Conservation (phyloP, 2,888 invertebrate genomes). For the Plebejus anna region DNA sequence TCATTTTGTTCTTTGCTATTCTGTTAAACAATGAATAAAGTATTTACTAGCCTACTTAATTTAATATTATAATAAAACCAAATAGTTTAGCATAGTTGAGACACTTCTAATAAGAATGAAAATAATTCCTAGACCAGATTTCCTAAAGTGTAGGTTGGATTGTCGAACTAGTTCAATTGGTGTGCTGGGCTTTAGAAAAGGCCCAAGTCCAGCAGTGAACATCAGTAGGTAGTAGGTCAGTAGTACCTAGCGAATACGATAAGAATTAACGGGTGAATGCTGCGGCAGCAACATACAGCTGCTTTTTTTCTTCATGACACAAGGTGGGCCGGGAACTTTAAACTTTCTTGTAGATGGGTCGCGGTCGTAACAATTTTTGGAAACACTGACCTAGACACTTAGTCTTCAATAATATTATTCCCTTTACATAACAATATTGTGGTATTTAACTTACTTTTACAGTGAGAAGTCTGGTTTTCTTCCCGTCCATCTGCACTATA, state of each 20-base stretch:
- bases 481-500: constrained; percentile 92
- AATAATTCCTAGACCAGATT: not conserved
- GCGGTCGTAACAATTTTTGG: no score
- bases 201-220: no score
- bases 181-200: no score
- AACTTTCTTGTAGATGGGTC: no score
- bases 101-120: not conserved
- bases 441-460: constrained; percentile 80
- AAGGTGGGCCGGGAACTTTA: no score
- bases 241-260: no score
- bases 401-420: not conserved
- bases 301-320: no score
- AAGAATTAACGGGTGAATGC: no score
- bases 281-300: no score
- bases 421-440: not conserved
- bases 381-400: not conserved
- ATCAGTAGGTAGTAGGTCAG: no score
- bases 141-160: no score
- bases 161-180: no score
- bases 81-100: not conserved
- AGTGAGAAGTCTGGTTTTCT: constrained; percentile 88
- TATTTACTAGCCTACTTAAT: not conserved
- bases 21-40: constrained; percentile 46
- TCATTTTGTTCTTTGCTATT: constrained; percentile 79
- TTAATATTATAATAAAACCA: not conserved